phyloP scores from a whole-genome alignment of 2,888 invertebrate species.

The Eledone cirrhosa region DNA sequence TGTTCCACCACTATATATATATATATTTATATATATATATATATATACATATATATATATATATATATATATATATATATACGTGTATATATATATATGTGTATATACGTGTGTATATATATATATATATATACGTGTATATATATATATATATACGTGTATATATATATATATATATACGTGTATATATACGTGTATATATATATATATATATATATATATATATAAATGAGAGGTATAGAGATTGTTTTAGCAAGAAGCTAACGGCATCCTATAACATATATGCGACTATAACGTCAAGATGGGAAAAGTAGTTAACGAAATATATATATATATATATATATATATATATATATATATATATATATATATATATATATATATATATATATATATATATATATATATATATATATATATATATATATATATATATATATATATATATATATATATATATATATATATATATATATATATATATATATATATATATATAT shows the following conservation, averaged over 20 bases:
- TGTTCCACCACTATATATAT: no score
- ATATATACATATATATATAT: background rate
- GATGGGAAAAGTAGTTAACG: no score
- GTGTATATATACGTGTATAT: background rate
- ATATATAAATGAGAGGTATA: no score
- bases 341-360: no score
- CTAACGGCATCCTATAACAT: no score
- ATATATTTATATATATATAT: background rate
- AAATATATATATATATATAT: background rate
- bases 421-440: no score
- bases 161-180: background rate
- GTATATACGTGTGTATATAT: background rate
- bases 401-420: no score
- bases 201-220: background rate
- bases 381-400: no score
- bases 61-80: background rate
- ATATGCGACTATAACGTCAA: no score
- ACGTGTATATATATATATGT: background rate
- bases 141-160: conserved; percentile 4
- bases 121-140: background rate
- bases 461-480: conserved; percentile 13
- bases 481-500: conserved; percentile 13
- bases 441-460: background rate
- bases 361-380: no score
- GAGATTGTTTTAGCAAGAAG: no score